Evolutionary conservation across 2,113 vertebrate species (phyloP), one percentile per base, ranked within the genome.

Genomic region (Pomatostomus ruficeps): DNA sequence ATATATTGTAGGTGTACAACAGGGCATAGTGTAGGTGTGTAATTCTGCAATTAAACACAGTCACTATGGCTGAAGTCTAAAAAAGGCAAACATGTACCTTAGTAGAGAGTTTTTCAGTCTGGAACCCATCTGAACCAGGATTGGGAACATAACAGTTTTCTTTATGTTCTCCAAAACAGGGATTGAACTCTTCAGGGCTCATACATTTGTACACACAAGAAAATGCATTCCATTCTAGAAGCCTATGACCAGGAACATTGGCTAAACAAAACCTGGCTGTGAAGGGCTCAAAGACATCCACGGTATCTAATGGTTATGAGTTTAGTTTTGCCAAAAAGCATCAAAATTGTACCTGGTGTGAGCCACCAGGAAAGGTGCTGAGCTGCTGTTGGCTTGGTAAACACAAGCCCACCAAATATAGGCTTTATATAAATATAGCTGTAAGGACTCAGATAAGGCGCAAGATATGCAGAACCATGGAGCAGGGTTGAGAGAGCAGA

Each of bases 221-320:
- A 66, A 70, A 49, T 1, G 0, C 14, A 28, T 83, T 42, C 26
- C 26, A 10, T 57, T 45, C n/a, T 54, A 58, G 61, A 66, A 67
- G 19, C 14, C 19, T 19, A 57, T 66, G 67, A 4, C 0, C 0
- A 3, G 55, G 14, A 88, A 9, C 5, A 10, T 4, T 46, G 21
- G 4, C 33, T 71, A 36, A 91, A 80, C 4, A 73, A 88, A 18
- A 22, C 11, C 7, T 31, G 19, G 19, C 23, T 57, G 5, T 71
- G 13, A 46, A 43, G 8, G 11, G 10, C 9, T 31, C 12, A 57
- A 68, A 70, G 7, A 17, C 3, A 74, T 25, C 12, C 24, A 61
- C 13, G 2, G 1, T 25, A 35, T 57, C 42, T 24, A 81, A 33
- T 10, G 38, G 10, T 35, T 33, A 22, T 22, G 11, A 43, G 19